Evolutionary conservation across 2,888 invertebrate genomes (phyloP).

Genomic region (Ophioninae sp.): DNA sequence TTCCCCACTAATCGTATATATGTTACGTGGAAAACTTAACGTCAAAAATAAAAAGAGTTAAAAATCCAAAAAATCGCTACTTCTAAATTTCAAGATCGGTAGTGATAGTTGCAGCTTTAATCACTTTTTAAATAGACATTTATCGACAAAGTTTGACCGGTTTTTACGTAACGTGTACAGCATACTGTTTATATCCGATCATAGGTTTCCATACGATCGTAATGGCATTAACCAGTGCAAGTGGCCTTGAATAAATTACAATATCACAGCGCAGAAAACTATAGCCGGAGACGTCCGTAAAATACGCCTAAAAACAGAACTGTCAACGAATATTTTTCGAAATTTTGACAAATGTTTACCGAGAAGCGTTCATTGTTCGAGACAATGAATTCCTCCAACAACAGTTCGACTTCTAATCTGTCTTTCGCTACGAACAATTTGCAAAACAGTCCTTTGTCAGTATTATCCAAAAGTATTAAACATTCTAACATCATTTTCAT

Average conservation of each 20-base stretch:
- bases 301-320: background rate
- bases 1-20: background rate
- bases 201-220: background rate
- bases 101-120: background rate
- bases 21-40: background rate
- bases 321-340: background rate
- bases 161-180: constrained; percentile 15
- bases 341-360: background rate
- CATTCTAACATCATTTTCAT: constrained; percentile 67
- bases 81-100: background rate
- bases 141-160: constrained; percentile 1
- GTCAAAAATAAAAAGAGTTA: background rate
- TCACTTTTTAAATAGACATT: background rate
- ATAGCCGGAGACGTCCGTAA: background rate
- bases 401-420: constrained; percentile 16
- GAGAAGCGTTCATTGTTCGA: background rate
- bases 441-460: constrained; percentile 23
- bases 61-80: background rate
- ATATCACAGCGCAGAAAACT: background rate
- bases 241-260: constrained; percentile 1
- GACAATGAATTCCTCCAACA: constrained; percentile 40
- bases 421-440: constrained; percentile 20
- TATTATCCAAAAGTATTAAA: constrained; percentile 48
- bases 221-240: background rate
- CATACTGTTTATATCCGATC: constrained; percentile 12